phyloP scores from a whole-genome alignment of 2,888 invertebrate genomes.

The Scelioninae gen. 2 region DNA sequence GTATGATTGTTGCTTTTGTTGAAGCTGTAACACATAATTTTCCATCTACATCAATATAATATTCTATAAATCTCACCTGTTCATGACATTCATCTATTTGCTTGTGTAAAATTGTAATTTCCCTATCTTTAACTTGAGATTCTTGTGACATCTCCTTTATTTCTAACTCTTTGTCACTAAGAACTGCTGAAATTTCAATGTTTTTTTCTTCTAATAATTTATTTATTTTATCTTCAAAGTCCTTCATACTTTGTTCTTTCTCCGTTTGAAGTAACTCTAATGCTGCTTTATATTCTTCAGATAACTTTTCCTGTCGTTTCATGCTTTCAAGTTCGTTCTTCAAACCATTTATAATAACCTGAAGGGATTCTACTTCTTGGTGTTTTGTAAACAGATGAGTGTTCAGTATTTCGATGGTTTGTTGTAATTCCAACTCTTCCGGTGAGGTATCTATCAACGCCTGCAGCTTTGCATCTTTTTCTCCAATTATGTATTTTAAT shows the following conservation, averaged over 20 bases:
- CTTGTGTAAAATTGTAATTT: slow-evolving; percentile 65
- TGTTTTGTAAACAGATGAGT: slow-evolving; percentile 65
- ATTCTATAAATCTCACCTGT: slow-evolving; percentile 34
- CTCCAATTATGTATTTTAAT: slow-evolving; percentile 63
- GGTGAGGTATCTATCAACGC: slow-evolving; percentile 64
- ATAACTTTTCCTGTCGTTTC: slow-evolving; percentile 60
- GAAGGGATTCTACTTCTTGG: slow-evolving; percentile 64
- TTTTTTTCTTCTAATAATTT: slow-evolving; percentile 62
- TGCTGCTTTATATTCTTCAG: slow-evolving; percentile 60
- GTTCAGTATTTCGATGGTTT: slow-evolving; percentile 63
- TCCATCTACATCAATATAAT: no score
- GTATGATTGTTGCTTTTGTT: no score
- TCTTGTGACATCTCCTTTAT: slow-evolving; percentile 60
- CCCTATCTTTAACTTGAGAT: slow-evolving; percentile 61
- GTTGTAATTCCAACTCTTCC: slow-evolving; percentile 63
- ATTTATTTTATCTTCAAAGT: slow-evolving; percentile 63
- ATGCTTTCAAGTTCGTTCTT: slow-evolving; percentile 62
- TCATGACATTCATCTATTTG: slow-evolving; percentile 62
- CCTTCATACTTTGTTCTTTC: slow-evolving; percentile 63
- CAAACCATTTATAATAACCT: slow-evolving; percentile 59
- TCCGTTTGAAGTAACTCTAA: slow-evolving; percentile 64
- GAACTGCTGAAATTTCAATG: slow-evolving; percentile 60
- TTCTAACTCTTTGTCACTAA: slow-evolving; percentile 58
- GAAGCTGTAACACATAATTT: no score
- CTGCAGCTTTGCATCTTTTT: slow-evolving; percentile 66